Evolutionary conservation across 2,113 vertebrate genomes (phyloP).

Genomic region (Ranitomeya imitator): DNA sequence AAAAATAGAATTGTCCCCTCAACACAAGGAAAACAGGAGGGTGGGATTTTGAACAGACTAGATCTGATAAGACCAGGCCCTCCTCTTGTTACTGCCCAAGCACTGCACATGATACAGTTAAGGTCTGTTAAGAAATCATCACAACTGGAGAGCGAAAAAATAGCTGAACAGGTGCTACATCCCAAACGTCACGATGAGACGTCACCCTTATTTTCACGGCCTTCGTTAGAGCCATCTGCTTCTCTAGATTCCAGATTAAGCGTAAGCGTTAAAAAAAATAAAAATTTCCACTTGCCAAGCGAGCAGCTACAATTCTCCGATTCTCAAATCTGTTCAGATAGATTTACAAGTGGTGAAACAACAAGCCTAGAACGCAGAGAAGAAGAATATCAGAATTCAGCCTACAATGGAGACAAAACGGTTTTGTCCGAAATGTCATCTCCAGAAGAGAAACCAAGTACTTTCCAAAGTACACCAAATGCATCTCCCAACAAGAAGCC

Average conservation of each 20-base stretch:
- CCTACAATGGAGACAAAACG: conserved; percentile 53
- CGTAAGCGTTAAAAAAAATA: conserved; percentile 68
- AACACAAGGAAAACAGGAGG: conserved; percentile 62
- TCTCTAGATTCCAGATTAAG: conserved; percentile 69
- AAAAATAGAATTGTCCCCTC: conserved; percentile 66
- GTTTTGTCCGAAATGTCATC: conserved; percentile 32
- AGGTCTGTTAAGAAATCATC: conserved; percentile 79
- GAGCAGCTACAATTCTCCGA: conserved; percentile 67
- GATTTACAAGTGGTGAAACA: background rate
- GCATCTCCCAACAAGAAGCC: conserved; percentile 82
- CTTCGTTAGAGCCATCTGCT: conserved; percentile 71
- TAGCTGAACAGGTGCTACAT: conserved; percentile 61
- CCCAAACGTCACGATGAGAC: conserved; percentile 70
- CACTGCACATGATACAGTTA: conserved; percentile 86
- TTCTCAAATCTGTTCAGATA: conserved; percentile 56
- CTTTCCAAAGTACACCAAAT: conserved; percentile 61
- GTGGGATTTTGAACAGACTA: conserved; percentile 63
- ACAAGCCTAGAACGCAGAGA: conserved; percentile 40
- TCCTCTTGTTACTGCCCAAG: conserved; percentile 87
- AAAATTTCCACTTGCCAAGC: conserved; percentile 69
- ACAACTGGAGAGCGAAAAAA: conserved; percentile 62
- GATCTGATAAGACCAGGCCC: conserved; percentile 68
- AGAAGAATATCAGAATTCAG: conserved; percentile 42
- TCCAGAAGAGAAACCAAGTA: conserved; percentile 59
- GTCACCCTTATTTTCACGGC: conserved; percentile 61